These are phyloP conservation scores for Lissocephala sabroskyi DNA, from an alignment of 2,888 invertebrate genomes.

Conservation along the genomic window DNA sequence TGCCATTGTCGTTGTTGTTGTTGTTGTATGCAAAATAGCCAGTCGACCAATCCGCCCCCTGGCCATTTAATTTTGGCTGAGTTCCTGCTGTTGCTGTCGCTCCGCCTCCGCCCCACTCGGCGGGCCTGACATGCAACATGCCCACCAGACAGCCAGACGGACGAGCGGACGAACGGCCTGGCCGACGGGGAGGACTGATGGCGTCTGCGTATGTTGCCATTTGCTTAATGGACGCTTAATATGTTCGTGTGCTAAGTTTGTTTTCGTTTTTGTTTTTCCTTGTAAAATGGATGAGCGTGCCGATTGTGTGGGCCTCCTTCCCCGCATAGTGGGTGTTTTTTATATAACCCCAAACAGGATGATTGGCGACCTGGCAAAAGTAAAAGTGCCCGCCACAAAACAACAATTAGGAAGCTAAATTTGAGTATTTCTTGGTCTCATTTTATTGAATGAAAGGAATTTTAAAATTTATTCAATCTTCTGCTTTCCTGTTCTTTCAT, in stretches of 20 bases:
- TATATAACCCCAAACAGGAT: conserved; percentile 13
- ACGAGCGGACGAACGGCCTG: background rate
- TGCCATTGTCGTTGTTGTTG: conserved; percentile 10
- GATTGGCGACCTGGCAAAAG: no score
- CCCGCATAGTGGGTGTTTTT: conserved; percentile 7
- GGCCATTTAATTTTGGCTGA: conserved; percentile 23
- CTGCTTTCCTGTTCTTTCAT: no score
- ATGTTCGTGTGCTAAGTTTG: conserved; percentile 43
- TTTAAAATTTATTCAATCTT: no score
- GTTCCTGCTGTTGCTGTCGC: conserved; percentile 41
- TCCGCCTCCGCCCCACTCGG: conserved; percentile 27
- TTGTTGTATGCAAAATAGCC: conserved; percentile 55
- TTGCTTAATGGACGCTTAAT: conserved; percentile 21
- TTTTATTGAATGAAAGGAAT: no score
- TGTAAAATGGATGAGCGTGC: conserved; percentile 52
- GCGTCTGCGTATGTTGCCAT: conserved; percentile 16
- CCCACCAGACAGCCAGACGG: conserved; percentile 16
- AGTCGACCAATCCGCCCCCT: conserved; percentile 13
- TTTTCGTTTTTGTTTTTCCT: conserved; percentile 16
- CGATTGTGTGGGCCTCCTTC: conserved; percentile 41
- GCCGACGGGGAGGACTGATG: conserved; percentile 34
- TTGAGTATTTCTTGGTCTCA: no score
- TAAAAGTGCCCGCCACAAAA: conserved; percentile 50
- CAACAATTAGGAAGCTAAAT: no score
- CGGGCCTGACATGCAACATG: conserved; percentile 33